phyloP scores from a whole-genome alignment of 2,113 vertebrate genomes.

The Prunella himalayana region DNA sequence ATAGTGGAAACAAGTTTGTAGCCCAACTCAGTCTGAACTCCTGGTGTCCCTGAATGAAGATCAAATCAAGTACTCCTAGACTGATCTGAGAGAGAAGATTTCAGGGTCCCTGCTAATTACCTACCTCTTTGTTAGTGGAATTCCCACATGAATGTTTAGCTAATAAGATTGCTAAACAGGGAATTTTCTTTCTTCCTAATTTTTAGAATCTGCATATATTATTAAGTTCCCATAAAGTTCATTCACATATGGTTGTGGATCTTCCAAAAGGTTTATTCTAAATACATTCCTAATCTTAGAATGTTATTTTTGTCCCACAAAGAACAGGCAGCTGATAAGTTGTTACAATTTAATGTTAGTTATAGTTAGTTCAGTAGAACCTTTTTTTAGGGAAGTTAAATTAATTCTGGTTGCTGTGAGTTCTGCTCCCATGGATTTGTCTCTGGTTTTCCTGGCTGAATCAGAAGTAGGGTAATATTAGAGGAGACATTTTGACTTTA shows the following conservation, averaged over 20 bases:
- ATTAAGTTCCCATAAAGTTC: neutral
- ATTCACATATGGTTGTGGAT: neutral
- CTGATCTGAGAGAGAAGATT: neutral
- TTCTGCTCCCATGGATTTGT: neutral
- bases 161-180: neutral
- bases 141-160: neutral
- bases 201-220: neutral
- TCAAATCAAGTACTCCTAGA: neutral
- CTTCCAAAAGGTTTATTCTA: neutral
- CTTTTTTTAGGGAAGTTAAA: neutral
- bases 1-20: neutral
- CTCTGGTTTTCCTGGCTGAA: neutral
- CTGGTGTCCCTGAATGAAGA: neutral
- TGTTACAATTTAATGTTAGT: neutral
- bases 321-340: neutral
- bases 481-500: constrained; percentile 54
- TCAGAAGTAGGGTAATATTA: constrained; percentile 6
- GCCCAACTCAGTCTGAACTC: neutral
- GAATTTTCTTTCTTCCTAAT: neutral
- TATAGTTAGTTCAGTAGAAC: neutral
- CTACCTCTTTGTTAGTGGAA: neutral
- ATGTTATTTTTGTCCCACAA: neutral
- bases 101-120: neutral
- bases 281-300: neutral
- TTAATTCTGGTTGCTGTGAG: neutral